Evolutionary conservation across 2,797 vertebrate genomes (phyloP).

Genomic region (Meriones psammophilus): DNA sequence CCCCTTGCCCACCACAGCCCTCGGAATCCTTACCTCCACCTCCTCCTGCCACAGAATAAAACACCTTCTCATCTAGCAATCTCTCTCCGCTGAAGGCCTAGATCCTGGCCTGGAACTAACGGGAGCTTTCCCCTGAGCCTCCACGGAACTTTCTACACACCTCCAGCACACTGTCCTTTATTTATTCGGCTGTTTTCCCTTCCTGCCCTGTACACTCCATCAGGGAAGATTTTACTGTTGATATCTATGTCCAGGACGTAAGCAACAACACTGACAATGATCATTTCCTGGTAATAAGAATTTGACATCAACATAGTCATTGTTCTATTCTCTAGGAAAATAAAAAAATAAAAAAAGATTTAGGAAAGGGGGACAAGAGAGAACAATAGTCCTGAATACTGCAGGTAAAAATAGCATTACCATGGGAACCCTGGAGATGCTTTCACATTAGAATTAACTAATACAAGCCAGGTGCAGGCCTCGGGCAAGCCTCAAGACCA

Average conservation of each 20-base stretch:
- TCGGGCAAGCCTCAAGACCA: background rate
- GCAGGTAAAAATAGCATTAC: conserved; percentile 61
- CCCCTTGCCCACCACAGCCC: background rate
- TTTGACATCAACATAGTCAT: conserved; percentile 33
- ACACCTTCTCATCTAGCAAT: background rate
- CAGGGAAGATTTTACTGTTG: background rate
- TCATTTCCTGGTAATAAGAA: background rate
- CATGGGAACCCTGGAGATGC: conserved; percentile 37
- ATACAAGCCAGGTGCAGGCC: background rate
- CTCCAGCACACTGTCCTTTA: background rate
- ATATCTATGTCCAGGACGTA: background rate
- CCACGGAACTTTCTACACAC: background rate
- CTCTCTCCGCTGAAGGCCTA: background rate
- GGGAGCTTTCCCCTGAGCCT: background rate
- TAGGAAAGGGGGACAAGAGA: conserved; percentile 11
- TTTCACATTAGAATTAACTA: background rate
- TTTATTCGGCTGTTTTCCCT: background rate
- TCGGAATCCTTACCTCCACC: background rate
- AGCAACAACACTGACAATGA: background rate
- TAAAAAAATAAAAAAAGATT: background rate
- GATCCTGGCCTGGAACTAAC: background rate
- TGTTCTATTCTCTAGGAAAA: conserved; percentile 42
- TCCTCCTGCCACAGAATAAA: background rate
- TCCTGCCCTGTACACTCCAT: background rate
- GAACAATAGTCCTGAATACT: conserved; percentile 54